Percentiles rank a stretch among this genome's conserved stretches.
These are phyloP conservation scores for Drosophila infuscata DNA, from an alignment of 2,888 invertebrate species.

Conservation along the genomic window DNA sequence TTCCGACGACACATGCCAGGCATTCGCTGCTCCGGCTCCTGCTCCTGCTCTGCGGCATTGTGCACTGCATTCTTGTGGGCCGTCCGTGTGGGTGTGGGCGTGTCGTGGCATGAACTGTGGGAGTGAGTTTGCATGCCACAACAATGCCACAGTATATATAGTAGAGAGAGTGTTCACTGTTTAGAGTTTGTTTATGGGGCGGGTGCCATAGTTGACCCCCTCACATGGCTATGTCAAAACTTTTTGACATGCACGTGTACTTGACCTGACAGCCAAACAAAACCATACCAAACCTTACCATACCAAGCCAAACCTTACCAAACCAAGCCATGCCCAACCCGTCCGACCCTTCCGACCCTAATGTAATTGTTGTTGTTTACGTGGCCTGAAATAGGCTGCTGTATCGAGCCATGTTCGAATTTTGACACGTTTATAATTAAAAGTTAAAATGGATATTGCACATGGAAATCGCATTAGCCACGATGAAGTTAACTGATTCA, in stretches of 20 bases:
- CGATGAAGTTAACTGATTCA: not conserved
- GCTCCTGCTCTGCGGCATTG: slow-evolving; percentile 27
- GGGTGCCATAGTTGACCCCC: slow-evolving; percentile 46
- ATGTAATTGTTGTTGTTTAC: slow-evolving; percentile 29
- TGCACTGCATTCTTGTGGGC: slow-evolving; percentile 54
- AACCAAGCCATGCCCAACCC: not conserved
- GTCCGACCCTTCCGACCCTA: not conserved
- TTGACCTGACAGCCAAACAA: slow-evolving; percentile 62
- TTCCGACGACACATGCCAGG: slow-evolving; percentile 57
- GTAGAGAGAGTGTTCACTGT: slow-evolving; percentile 27
- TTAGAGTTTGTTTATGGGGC: slow-evolving; percentile 5
- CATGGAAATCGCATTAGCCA: not conserved
- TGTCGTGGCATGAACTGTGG: slow-evolving; percentile 1
- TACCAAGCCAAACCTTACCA: not conserved
- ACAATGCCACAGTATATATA: slow-evolving; percentile 59
- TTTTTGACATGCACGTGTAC: slow-evolving; percentile 72
- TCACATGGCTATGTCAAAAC: slow-evolving; percentile 60
- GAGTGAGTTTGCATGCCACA: slow-evolving; percentile 45
- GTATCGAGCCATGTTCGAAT: slow-evolving; percentile 30
- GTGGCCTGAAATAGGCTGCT: not conserved
- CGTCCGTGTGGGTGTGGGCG: not conserved
- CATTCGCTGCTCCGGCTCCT: slow-evolving; percentile 26
- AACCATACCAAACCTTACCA: not conserved
- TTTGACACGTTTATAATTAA: slow-evolving; percentile 60
- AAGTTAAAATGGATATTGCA: slow-evolving; percentile 16